These are phyloP conservation scores for Rhombomys opimus DNA, from an alignment of 2,113 vertebrate species.

Conservation along the genomic window DNA sequence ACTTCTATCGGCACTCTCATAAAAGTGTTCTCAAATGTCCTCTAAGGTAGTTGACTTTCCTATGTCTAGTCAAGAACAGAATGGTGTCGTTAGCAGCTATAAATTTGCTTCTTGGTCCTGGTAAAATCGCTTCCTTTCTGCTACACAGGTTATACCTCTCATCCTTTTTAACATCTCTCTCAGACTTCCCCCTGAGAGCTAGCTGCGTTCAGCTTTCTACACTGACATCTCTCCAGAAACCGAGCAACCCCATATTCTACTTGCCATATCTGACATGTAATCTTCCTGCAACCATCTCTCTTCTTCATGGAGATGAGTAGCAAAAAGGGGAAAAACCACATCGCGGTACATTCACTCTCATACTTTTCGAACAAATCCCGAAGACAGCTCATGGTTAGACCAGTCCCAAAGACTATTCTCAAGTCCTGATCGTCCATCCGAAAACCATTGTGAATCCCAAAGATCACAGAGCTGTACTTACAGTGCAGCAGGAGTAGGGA, in stretches of 20 bases:
- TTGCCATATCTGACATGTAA: neutral
- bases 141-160: neutral
- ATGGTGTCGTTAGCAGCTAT: neutral
- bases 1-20: neutral
- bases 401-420: neutral
- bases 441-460: neutral
- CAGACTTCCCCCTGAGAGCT: neutral
- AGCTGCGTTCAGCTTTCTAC: neutral
- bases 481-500: neutral
- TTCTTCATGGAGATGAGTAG: neutral
- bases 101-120: neutral
- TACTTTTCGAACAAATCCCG: slow-evolving; percentile 23
- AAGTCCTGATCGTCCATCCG: neutral
- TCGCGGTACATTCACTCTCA: neutral
- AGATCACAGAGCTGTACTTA: neutral
- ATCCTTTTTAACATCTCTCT: neutral
- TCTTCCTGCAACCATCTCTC: neutral
- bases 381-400: slow-evolving; percentile 7
- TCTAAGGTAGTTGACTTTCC: neutral
- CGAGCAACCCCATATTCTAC: neutral
- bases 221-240: neutral
- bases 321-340: neutral
- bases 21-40: neutral
- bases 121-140: slow-evolving; percentile 35
- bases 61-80: neutral